phyloP scores from a whole-genome alignment of 2,888 invertebrate genomes.

The Pyrrhosoma nymphula region DNA sequence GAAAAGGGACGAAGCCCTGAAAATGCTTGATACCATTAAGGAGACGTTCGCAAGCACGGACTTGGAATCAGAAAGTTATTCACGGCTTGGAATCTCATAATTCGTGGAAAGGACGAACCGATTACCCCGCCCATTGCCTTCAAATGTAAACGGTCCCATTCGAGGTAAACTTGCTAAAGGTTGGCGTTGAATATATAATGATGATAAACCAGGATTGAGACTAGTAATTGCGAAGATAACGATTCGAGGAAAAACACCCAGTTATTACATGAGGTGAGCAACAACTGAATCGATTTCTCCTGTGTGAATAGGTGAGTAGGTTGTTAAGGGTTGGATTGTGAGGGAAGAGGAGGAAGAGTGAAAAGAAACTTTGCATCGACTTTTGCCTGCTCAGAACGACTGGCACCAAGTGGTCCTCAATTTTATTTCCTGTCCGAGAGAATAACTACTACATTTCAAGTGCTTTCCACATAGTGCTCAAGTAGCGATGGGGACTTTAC shows the following conservation, averaged over 20 bases:
- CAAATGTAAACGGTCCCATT: not conserved
- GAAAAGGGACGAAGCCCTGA: not conserved
- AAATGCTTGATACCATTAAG: not conserved
- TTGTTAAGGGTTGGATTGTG: no score
- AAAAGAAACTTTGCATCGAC: no score
- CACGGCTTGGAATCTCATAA: not conserved
- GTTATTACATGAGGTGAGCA: not conserved
- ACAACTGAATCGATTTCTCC: not conserved
- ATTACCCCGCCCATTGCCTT: not conserved
- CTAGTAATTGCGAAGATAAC: not conserved
- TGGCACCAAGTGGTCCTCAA: no score
- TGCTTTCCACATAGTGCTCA: no score
- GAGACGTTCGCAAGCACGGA: not conserved
- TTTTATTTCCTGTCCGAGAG: no score
- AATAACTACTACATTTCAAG: no score
- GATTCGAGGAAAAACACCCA: not conserved
- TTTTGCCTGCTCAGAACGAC: no score
- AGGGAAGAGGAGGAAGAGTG: no score
- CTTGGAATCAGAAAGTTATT: not conserved
- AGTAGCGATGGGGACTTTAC: no score
- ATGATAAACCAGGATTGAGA: not conserved
- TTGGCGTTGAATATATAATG: not conserved
- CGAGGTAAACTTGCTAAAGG: not conserved
- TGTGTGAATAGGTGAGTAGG: no score
- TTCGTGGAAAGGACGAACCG: not conserved